Percentiles rank a stretch among this genome's conserved stretches.
These are phyloP conservation scores for Plagiodera versicolora DNA, from an alignment of 2,888 invertebrate species.

Conservation along the genomic window DNA sequence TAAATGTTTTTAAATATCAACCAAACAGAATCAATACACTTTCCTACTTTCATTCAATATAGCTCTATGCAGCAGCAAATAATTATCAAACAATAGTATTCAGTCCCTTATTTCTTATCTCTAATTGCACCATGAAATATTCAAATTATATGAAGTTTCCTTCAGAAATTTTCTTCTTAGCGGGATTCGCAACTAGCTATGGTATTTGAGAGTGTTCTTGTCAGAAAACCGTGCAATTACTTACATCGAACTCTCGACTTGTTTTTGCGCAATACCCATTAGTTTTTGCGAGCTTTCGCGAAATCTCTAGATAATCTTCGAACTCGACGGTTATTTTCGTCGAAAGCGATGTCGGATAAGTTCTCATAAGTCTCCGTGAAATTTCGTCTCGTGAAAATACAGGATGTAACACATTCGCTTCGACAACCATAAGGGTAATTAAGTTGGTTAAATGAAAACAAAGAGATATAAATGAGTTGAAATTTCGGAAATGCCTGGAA, in stretches of 20 bases:
- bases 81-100: no score
- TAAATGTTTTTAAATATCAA: no score
- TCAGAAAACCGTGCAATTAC: conserved; percentile 35
- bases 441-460: no score
- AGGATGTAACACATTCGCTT: no score
- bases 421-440: no score
- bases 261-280: conserved; percentile 20
- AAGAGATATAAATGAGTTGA: no score
- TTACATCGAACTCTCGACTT: conserved; percentile 19
- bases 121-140: neutral
- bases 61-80: no score
- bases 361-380: neutral
- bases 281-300: conserved; percentile 19
- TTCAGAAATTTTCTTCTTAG: conserved; percentile 30
- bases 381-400: neutral
- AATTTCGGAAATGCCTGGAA: no score
- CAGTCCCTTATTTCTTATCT: no score
- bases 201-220: conserved; percentile 25
- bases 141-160: conserved; percentile 30
- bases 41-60: no score
- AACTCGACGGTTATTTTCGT: conserved; percentile 8
- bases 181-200: conserved; percentile 32
- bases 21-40: no score
- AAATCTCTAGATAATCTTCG: conserved; percentile 21
- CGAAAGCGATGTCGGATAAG: neutral